Percentiles rank a stretch among this genome's conserved stretches.
Evolutionary conservation across 2,113 vertebrate species (phyloP).

Genomic region (Cebus imitator): DNA sequence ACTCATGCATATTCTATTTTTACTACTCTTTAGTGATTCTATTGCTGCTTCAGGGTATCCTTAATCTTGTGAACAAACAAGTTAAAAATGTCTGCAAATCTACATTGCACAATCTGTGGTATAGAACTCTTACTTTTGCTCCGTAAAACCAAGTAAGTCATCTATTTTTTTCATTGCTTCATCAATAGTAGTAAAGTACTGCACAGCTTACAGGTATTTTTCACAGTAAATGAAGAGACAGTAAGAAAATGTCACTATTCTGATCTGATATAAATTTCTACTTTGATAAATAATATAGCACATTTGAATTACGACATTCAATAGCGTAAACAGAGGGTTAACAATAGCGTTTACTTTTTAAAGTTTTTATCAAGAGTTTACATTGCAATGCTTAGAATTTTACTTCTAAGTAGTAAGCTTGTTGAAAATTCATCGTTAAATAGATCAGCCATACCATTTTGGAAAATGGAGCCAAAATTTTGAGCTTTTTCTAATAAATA

Average conservation of each 20-base stretch:
- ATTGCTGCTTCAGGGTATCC: neutral
- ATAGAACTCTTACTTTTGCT: neutral
- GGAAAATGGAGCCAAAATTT: neutral
- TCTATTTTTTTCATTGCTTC: neutral
- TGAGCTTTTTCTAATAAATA: neutral
- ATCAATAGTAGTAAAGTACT: neutral
- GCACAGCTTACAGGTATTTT: neutral
- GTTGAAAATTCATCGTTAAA: neutral
- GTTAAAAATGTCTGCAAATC: neutral
- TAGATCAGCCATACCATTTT: neutral
- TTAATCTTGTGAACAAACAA: neutral
- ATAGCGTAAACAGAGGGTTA: neutral
- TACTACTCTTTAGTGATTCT: neutral
- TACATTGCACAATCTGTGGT: neutral
- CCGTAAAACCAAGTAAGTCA: neutral
- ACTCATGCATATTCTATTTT: too few species aligned
- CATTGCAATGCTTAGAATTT: neutral
- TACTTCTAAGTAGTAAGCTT: neutral
- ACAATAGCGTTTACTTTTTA: neutral
- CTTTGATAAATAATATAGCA: neutral
- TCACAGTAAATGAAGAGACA: neutral
- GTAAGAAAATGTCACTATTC: neutral
- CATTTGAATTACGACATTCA: neutral
- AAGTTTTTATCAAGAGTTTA: neutral
- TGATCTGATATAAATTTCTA: neutral